Conservation (phyloP, 2,888 invertebrate genomes). For the Tachystola acroxantha region DNA sequence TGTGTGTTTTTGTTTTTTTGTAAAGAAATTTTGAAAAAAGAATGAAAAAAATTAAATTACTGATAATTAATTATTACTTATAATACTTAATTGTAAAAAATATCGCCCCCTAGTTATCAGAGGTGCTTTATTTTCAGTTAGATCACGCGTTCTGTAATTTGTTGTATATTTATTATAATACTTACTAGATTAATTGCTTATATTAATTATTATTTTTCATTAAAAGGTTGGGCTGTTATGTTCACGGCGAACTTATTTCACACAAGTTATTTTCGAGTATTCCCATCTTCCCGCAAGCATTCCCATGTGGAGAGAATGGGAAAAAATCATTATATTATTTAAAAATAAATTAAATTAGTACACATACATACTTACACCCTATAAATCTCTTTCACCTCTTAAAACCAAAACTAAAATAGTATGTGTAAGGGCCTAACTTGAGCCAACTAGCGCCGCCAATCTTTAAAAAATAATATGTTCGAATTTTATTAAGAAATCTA, state of each 20-base stretch:
- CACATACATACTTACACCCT: too few relatives aligned
- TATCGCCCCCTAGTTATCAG: slow-evolving; percentile 30
- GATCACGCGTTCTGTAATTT: slow-evolving; percentile 32
- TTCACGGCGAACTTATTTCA: slow-evolving; percentile 6
- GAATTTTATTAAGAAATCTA: too few relatives aligned
- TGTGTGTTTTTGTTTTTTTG: slow-evolving; percentile 58
- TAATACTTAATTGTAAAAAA: slow-evolving; percentile 13
- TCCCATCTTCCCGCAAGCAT: too few relatives aligned
- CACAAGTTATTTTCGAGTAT: too few relatives aligned
- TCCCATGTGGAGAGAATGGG: too few relatives aligned
- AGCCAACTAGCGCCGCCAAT: too few relatives aligned
- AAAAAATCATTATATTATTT: too few relatives aligned
- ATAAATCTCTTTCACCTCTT: too few relatives aligned
- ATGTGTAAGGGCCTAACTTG: too few relatives aligned
- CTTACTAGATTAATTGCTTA: slow-evolving; percentile 48
- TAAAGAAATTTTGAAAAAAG: slow-evolving; percentile 58
- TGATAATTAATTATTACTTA: slow-evolving; percentile 30
- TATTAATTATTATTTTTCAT: slow-evolving; percentile 34
- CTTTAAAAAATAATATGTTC: too few relatives aligned
- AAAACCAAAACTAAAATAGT: too few relatives aligned
- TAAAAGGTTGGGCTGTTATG: slow-evolving; percentile 9
- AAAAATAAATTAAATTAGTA: too few relatives aligned
- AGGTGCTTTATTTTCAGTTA: slow-evolving; percentile 50
- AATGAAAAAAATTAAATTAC: slow-evolving; percentile 55
- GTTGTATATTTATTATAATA: slow-evolving; percentile 51